These are phyloP conservation scores for Falco novaeseelandiae DNA, from an alignment of 2,797 vertebrate species.

Conservation along the genomic window DNA sequence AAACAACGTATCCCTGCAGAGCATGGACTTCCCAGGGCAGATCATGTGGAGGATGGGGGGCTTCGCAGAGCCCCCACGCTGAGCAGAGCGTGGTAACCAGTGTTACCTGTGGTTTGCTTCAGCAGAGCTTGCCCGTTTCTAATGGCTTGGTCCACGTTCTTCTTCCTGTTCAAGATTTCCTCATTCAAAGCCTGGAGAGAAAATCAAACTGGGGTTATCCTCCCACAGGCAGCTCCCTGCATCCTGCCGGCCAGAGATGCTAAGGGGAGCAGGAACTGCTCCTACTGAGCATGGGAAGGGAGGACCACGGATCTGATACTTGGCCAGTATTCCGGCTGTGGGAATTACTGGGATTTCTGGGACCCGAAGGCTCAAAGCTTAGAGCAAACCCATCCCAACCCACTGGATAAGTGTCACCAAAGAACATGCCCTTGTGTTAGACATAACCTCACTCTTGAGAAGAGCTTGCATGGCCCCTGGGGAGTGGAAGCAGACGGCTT, in stretches of 20 bases:
- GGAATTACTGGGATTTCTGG: background rate
- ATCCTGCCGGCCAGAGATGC: background rate
- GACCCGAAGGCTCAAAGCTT: background rate
- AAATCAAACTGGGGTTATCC: conserved; percentile 6
- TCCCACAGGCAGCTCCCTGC: background rate
- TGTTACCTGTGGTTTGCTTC: conserved; percentile 95
- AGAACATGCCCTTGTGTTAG: background rate
- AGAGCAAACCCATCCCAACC: background rate
- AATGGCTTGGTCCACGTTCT: conserved; percentile 96
- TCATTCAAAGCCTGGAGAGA: conserved; percentile 89
- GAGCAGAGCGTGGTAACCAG: background rate
- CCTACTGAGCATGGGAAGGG: background rate
- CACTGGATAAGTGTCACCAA: background rate
- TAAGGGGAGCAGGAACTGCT: background rate
- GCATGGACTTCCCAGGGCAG: background rate
- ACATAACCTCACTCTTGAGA: background rate
- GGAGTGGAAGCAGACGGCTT: background rate
- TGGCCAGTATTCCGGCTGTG: background rate
- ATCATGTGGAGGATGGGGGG: accelerated
- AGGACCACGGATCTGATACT: background rate
- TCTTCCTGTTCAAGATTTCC: conserved; percentile 95
- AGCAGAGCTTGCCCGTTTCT: conserved; percentile 96
- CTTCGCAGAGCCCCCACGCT: background rate
- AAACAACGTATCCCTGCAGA: background rate
- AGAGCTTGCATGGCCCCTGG: background rate